Conservation (phyloP, 2,113 vertebrate genomes). For the Gambusia affinis region DNA sequence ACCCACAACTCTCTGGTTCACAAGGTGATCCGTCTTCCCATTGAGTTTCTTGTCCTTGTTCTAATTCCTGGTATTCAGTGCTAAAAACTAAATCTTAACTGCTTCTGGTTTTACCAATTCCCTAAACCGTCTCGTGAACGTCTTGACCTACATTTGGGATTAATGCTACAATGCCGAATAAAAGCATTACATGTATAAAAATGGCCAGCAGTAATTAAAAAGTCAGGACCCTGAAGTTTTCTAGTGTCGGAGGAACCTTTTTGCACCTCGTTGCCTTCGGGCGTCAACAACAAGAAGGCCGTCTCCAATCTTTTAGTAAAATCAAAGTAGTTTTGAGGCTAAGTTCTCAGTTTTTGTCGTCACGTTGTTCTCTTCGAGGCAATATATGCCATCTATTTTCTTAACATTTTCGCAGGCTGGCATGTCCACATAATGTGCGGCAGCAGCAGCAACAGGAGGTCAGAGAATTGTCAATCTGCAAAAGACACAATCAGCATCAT, state of each 20-base stretch:
- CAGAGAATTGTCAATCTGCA: constrained; percentile 17
- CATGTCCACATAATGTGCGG: background rate
- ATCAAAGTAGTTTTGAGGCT: background rate
- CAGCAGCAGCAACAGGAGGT: constrained; percentile 4
- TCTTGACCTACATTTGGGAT: background rate
- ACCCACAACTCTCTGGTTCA: background rate
- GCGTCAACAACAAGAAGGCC: no score
- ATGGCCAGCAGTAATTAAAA: background rate
- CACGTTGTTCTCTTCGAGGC: background rate
- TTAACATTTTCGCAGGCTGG: background rate
- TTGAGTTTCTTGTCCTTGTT: no score
- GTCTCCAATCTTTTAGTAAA: background rate
- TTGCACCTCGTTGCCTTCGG: background rate
- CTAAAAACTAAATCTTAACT: background rate
- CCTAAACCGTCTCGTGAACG: background rate
- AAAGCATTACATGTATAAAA: background rate
- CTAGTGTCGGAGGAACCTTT: background rate
- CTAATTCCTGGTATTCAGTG: no score
- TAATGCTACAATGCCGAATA: background rate
- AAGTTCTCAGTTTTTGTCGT: background rate
- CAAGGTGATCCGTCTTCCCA: background rate
- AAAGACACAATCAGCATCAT: constrained; percentile 22
- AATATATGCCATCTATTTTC: background rate
- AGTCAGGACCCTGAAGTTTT: no score
- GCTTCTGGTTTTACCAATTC: background rate